These are phyloP conservation scores for Erannis defoliaria DNA, from an alignment of 2,888 invertebrate species.

Conservation along the genomic window DNA sequence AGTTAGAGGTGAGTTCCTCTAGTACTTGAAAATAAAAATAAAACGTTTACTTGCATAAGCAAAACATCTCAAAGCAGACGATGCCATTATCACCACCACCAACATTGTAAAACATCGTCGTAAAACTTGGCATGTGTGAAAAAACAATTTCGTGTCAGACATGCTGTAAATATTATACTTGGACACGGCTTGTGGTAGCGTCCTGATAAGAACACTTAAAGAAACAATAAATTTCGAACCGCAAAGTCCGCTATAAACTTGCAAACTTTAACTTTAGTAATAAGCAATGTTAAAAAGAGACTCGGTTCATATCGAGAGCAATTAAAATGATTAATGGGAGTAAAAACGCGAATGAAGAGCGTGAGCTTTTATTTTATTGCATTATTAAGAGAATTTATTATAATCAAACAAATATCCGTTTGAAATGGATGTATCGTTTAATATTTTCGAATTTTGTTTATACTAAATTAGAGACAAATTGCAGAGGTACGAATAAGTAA, in stretches of 20 bases:
- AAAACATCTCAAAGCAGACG: constrained; percentile 8
- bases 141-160: constrained; percentile 51
- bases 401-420: constrained; percentile 12
- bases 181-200: constrained; percentile 50
- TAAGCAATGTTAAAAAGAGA: constrained; percentile 21
- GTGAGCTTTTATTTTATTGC: constrained; percentile 27
- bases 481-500: no score
- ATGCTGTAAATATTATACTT: constrained; percentile 54
- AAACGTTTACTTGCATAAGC: neutral
- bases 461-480: no score
- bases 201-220: constrained; percentile 49
- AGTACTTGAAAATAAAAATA: neutral
- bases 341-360: constrained; percentile 24
- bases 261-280: constrained; percentile 22
- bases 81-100: constrained; percentile 37
- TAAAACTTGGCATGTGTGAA: constrained; percentile 39
- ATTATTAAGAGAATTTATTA: constrained; percentile 19
- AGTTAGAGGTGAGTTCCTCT: neutral
- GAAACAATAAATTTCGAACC: constrained; percentile 44
- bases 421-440: constrained; percentile 6
- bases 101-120: constrained; percentile 27
- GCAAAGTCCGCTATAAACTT: constrained; percentile 31
- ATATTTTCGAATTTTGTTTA: no score
- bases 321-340: constrained; percentile 30
- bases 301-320: constrained; percentile 16